Conservation (phyloP, 2,888 invertebrate genomes). For the Drosophila phalerata region DNA sequence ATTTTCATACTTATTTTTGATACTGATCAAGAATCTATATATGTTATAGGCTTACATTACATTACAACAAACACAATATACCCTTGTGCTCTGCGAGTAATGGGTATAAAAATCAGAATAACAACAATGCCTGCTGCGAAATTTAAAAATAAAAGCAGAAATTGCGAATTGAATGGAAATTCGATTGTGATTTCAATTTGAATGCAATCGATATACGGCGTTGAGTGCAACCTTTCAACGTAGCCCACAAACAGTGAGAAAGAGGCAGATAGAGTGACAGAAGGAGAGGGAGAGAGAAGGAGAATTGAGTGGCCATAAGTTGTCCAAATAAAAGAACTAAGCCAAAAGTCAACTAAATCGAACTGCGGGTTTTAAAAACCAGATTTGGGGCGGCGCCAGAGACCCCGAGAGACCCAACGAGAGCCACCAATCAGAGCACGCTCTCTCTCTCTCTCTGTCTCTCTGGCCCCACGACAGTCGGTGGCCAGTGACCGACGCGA, state of each 20-base stretch:
- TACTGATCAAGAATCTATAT: background rate
- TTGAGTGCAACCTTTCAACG: slow-evolving; percentile 23
- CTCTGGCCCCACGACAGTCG: background rate
- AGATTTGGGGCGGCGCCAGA: slow-evolving; percentile 35
- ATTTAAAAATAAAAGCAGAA: slow-evolving; percentile 60
- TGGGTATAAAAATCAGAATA: slow-evolving; percentile 19
- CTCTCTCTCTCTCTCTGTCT: background rate
- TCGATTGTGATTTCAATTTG: slow-evolving; percentile 61
- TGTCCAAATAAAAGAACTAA: slow-evolving; percentile 24
- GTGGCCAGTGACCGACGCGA: slow-evolving; percentile 9
- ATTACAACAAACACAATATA: background rate
- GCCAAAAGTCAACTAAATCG: slow-evolving; percentile 9
- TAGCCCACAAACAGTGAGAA: background rate
- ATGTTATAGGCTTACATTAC: background rate
- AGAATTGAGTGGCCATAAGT: slow-evolving; percentile 8
- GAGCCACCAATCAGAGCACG: slow-evolving; percentile 27
- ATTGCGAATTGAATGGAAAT: slow-evolving; percentile 46
- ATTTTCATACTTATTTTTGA: too few species aligned
- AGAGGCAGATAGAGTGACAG: background rate
- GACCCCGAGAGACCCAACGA: background rate
- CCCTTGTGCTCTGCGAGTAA: slow-evolving; percentile 23
- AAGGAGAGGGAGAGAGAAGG: background rate
- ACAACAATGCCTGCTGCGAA: slow-evolving; percentile 47
- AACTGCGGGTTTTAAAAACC: slow-evolving; percentile 20
- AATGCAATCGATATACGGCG: slow-evolving; percentile 56